phyloP scores from a whole-genome alignment of 2,888 invertebrate genomes.

The Drosophila tanythrix region DNA sequence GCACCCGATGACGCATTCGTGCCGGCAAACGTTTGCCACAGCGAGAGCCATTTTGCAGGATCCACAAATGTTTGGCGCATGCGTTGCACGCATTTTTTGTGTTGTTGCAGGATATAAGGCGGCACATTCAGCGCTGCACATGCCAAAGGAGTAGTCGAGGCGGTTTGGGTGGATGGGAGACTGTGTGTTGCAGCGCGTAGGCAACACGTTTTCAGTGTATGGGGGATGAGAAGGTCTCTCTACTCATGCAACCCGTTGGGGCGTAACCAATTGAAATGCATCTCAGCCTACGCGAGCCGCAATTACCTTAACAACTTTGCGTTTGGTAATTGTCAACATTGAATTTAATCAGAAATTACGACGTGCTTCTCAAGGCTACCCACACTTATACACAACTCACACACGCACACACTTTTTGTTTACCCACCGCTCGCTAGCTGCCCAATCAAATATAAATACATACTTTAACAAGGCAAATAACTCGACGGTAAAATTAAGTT shows the following conservation, averaged over 20 bases:
- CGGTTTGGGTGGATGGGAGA: neutral
- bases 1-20: conserved; percentile 42
- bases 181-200: neutral
- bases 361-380: conserved; percentile 46
- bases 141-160: conserved; percentile 1
- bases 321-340: conserved; percentile 67
- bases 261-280: conserved; percentile 69
- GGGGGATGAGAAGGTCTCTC: neutral
- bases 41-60: conserved; percentile 51
- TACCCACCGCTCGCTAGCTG: conserved; percentile 11
- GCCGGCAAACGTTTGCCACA: conserved; percentile 54
- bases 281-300: conserved; percentile 66
- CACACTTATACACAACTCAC: neutral
- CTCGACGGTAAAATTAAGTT: conserved; percentile 11
- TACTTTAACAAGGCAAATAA: conserved; percentile 25
- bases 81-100: conserved; percentile 48
- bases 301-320: conserved; percentile 75
- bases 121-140: conserved; percentile 65
- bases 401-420: neutral
- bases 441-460: conserved; percentile 43
- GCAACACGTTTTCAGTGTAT: conserved; percentile 20
- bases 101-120: conserved; percentile 41
- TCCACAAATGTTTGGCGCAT: conserved; percentile 68
- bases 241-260: conserved; percentile 18
- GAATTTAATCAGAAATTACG: conserved; percentile 71